phyloP scores from a whole-genome alignment of 2,797 vertebrate species.

The Arnoldichthys spilopterus region DNA sequence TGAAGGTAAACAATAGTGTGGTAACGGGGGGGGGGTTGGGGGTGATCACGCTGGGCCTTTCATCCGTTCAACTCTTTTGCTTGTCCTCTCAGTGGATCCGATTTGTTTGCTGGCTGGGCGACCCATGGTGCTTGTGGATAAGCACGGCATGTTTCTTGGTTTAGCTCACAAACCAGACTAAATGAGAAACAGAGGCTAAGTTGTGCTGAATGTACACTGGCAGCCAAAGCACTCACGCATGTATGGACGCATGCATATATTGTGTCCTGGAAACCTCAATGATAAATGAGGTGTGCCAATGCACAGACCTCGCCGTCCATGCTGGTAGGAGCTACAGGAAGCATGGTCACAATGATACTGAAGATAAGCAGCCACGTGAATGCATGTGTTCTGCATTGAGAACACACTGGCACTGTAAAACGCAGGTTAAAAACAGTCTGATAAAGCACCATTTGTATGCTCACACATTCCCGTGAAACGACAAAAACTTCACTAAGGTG shows the following conservation, averaged over 20 bases:
- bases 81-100: slow-evolving; percentile 15
- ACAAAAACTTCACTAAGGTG: no score
- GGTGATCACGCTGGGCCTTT: not conserved
- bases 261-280: slow-evolving; percentile 14
- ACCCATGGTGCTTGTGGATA: slow-evolving; percentile 49
- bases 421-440: not conserved
- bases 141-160: slow-evolving; percentile 56
- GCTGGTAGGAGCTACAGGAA: slow-evolving; percentile 13
- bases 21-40: no score
- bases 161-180: slow-evolving; percentile 54
- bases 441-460: not conserved
- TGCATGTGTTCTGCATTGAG: not conserved
- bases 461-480: not conserved
- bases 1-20: no score
- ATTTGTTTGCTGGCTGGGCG: slow-evolving; percentile 60
- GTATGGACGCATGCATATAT: slow-evolving; percentile 13
- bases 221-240: slow-evolving; percentile 17
- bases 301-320: slow-evolving; percentile 1
- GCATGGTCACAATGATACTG: not conserved
- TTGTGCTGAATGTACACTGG: not conserved
- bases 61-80: not conserved
- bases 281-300: slow-evolving; percentile 29
- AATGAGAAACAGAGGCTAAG: slow-evolving; percentile 60
- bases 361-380: not conserved
- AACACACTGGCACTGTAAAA: not conserved